Conservation (phyloP, 2,888 invertebrate species). For the Belgica antarctica region DNA sequence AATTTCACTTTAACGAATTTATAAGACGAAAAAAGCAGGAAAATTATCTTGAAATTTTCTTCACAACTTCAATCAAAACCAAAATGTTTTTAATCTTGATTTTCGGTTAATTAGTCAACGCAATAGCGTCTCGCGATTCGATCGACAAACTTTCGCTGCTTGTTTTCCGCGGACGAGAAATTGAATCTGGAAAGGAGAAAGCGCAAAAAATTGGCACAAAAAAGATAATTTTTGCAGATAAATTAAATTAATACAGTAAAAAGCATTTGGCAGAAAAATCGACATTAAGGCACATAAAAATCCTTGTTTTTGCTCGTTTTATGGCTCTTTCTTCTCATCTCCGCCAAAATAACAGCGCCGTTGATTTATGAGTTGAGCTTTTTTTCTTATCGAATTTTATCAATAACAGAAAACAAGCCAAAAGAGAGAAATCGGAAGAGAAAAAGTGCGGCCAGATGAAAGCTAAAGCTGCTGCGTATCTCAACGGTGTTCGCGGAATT, state of each 20-base stretch:
- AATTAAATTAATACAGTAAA: background rate
- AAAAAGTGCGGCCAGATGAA: too few relatives aligned
- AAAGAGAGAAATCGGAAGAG: background rate
- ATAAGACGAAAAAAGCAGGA: background rate
- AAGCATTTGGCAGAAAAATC: constrained; percentile 31
- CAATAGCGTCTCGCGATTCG: background rate
- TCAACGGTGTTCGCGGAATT: background rate
- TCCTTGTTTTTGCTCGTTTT: constrained; percentile 8
- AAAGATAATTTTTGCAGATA: background rate
- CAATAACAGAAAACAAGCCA: background rate
- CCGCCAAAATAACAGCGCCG: background rate
- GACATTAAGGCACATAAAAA: constrained; percentile 31
- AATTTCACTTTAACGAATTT: constrained; percentile 3
- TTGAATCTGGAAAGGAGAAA: too few relatives aligned
- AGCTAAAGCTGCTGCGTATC: background rate
- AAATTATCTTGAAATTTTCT: background rate
- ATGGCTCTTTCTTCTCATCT: constrained; percentile 12
- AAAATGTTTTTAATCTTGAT: constrained; percentile 38
- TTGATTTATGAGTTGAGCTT: constrained; percentile 14
- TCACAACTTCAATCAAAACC: constrained; percentile 25
- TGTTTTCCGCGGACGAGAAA: too few relatives aligned
- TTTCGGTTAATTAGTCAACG: background rate
- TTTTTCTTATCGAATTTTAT: constrained; percentile 1
- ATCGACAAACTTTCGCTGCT: too few relatives aligned
- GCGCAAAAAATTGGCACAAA: constrained; percentile 30